Evolutionary conservation across 2,113 vertebrate genomes (phyloP).

Genomic region (Paramormyrops kingsleyae): DNA sequence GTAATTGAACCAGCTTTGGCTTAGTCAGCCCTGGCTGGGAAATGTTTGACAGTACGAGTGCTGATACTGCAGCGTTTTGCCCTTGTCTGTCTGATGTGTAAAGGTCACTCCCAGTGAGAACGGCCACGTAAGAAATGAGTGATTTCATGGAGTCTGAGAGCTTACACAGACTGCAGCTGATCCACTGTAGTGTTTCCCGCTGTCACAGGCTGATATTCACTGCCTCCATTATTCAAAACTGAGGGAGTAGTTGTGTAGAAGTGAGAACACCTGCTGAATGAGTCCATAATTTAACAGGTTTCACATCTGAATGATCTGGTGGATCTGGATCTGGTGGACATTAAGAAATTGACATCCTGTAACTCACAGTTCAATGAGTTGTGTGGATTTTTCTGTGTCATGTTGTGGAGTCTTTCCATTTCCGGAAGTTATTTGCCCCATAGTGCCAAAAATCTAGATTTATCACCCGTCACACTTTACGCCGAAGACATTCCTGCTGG

Average conservation of each 20-base stretch:
- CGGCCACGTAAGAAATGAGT: background rate
- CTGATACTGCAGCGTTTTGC: background rate
- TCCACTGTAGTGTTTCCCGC: background rate
- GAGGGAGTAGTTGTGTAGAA: background rate
- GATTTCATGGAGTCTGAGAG: background rate
- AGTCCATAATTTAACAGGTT: background rate
- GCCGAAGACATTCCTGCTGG: background rate
- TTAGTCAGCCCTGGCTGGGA: background rate
- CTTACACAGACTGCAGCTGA: background rate
- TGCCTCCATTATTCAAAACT: background rate
- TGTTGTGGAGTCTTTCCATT: background rate
- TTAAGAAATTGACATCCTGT: background rate
- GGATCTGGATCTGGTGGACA: background rate
- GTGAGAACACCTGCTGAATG: background rate
- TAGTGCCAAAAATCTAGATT: background rate
- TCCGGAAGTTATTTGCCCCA: background rate
- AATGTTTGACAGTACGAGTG: background rate
- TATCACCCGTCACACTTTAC: background rate
- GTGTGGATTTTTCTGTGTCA: background rate
- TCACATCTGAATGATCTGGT: background rate
- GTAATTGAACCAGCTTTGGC: background rate
- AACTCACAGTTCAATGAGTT: background rate
- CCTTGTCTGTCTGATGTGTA: background rate
- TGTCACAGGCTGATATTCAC: background rate
- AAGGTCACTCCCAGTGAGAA: background rate